Evolutionary conservation across 92 coral and sea anemone genomes (phyloP).

Genomic region (Virgularia gustaviana): DNA sequence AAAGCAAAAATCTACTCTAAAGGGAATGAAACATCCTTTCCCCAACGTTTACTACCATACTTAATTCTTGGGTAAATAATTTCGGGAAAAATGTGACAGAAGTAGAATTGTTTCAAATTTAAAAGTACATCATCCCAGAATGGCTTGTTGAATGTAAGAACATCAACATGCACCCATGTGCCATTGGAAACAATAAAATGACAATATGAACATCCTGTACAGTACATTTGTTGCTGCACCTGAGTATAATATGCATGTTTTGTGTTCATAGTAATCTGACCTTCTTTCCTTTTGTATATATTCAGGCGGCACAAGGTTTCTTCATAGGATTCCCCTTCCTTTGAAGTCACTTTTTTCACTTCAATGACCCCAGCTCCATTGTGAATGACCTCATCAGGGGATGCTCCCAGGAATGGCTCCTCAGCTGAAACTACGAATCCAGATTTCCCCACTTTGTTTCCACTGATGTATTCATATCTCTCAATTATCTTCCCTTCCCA

Average conservation of each 20-base stretch:
- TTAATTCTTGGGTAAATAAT: conserved; percentile 62
- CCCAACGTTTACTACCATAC: conserved; percentile 54
- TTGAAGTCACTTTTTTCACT: no score
- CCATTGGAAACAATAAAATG: conserved; percentile 60
- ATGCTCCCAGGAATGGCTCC: conserved; percentile 20
- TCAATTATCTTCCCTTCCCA: no score
- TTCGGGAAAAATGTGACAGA: conserved; percentile 62
- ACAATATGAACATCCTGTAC: conserved; percentile 37
- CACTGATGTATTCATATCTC: neutral
- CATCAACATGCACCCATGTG: conserved; percentile 41
- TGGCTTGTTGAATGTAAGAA: conserved; percentile 44
- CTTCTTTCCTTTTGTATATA: conserved; percentile 13
- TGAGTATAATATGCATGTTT: conserved; percentile 26
- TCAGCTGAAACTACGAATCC: conserved; percentile 15
- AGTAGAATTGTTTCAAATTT: conserved; percentile 57
- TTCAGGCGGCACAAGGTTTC: conserved; percentile 1
- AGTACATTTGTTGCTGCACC: conserved; percentile 28
- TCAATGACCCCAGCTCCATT: no score
- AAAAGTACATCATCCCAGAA: conserved; percentile 51
- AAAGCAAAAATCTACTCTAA: neutral
- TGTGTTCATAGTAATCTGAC: conserved; percentile 15
- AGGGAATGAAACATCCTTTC: conserved; percentile 19
- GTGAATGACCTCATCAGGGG: conserved; percentile 18
- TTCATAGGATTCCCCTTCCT: no score
- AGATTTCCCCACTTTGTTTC: conserved; percentile 9